Conservation (phyloP, 2,797 vertebrate species). For the Remorina albescens region DNA sequence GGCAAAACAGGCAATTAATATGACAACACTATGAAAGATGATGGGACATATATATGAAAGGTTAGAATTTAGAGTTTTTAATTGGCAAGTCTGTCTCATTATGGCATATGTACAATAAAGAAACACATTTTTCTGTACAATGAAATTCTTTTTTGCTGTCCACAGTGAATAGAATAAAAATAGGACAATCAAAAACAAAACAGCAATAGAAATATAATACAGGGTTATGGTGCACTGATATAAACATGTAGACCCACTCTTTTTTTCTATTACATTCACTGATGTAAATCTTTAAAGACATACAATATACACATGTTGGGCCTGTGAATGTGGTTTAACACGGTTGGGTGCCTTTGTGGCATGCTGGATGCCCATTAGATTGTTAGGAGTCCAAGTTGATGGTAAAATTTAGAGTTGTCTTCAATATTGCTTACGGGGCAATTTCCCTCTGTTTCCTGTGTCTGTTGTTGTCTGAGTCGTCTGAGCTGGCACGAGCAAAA, state of each 20-base stretch:
- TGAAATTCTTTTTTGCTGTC: no score
- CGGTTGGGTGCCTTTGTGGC: neutral
- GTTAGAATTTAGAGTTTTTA: neutral
- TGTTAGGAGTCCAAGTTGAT: neutral
- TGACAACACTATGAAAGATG: neutral
- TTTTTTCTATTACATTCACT: slow-evolving; percentile 1
- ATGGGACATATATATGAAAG: neutral
- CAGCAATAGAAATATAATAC: no score
- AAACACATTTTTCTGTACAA: no score
- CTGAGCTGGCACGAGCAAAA: slow-evolving; percentile 50
- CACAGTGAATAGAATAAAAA: no score
- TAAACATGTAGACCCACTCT: neutral
- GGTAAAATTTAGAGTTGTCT: neutral
- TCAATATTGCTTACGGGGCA: neutral
- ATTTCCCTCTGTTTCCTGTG: slow-evolving; percentile 34
- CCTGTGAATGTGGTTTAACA: neutral
- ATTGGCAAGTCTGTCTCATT: neutral
- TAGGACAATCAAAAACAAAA: no score
- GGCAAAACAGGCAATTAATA: neutral
- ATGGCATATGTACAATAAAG: no score
- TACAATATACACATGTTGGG: neutral
- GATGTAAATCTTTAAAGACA: neutral
- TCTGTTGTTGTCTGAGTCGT: slow-evolving; percentile 40
- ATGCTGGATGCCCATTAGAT: neutral
- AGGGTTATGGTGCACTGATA: no score